Percentiles rank a stretch among this genome's conserved stretches.
Evolutionary conservation across 2,888 invertebrate genomes (phyloP).

Genomic region (Eupithecia subumbrata): DNA sequence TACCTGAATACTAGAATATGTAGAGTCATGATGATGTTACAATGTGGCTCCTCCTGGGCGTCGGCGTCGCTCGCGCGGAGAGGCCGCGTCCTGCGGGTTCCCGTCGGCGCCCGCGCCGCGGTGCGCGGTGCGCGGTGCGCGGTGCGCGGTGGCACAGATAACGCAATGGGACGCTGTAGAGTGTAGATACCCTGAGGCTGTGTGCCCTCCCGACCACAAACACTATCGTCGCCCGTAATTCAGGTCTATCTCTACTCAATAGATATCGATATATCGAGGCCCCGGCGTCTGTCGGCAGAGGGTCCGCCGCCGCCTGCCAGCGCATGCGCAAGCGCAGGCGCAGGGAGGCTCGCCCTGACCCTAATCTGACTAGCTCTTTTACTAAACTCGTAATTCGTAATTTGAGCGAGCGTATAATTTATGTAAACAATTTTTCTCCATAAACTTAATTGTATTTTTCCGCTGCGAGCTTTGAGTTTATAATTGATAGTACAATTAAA

Average conservation of each 20-base stretch:
- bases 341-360: background rate
- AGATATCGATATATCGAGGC: too few species aligned
- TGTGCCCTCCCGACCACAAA: too few species aligned
- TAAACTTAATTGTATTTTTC: conserved; percentile 47
- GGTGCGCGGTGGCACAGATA: too few species aligned
- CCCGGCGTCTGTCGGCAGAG: too few species aligned
- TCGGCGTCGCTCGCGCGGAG: too few species aligned
- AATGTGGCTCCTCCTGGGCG: too few species aligned
- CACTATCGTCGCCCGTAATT: background rate
- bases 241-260: background rate
- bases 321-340: background rate
- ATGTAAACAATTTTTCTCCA: conserved; percentile 48
- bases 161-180: too few species aligned
- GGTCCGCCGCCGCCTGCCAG: too few species aligned
- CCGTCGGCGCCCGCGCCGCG: too few species aligned
- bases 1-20: background rate
- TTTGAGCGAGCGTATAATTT: conserved; percentile 33
- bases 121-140: too few species aligned
- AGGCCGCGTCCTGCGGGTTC: too few species aligned
- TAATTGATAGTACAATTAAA: conserved; percentile 48
- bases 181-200: too few species aligned
- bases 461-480: conserved; percentile 41
- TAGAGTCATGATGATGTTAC: background rate
- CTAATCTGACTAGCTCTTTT: background rate
- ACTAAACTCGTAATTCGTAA: conserved; percentile 18